Conservation (phyloP, 2,113 vertebrate species). For the Patagioenas fasciata region DNA sequence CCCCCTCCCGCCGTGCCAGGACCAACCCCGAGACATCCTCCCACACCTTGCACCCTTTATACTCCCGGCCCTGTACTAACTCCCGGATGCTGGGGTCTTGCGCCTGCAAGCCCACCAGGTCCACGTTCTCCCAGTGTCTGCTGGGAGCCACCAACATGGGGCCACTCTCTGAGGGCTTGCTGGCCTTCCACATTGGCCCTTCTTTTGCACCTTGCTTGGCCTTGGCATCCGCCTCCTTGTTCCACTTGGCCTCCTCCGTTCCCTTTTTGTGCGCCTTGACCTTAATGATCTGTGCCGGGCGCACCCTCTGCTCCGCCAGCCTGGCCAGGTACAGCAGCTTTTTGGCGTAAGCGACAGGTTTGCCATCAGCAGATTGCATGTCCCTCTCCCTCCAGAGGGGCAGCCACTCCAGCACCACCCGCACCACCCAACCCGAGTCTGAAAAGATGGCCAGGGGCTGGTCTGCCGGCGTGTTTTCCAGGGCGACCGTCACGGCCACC, state of each 20-base stretch:
- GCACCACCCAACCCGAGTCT: slow-evolving; percentile 35
- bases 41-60: slow-evolving; percentile 62
- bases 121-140: background rate
- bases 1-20: slow-evolving; percentile 1
- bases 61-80: background rate
- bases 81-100: slow-evolving; percentile 25
- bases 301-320: background rate
- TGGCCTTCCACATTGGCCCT: slow-evolving; percentile 54
- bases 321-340: slow-evolving; percentile 37
- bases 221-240: slow-evolving; percentile 35
- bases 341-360: slow-evolving; percentile 42
- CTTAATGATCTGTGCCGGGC: slow-evolving; percentile 26
- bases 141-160: background rate
- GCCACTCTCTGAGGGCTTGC: background rate
- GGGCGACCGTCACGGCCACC: slow-evolving; percentile 6
- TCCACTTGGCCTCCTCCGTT: slow-evolving; percentile 61
- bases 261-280: slow-evolving; percentile 59
- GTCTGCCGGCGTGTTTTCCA: background rate
- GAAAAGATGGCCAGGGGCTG: slow-evolving; percentile 38
- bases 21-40: slow-evolving; percentile 14
- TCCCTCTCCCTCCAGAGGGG: slow-evolving; percentile 34
- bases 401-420: slow-evolving; percentile 2
- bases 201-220: slow-evolving; percentile 55
- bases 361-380: slow-evolving; percentile 41
- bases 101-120: slow-evolving; percentile 37